A percentile compares a stretch with the other conserved stretches of the same genome.
These are phyloP conservation scores for Lepilemur ruficaudatus DNA, from an alignment of 2,797 vertebrate species.

Conservation along the genomic window DNA sequence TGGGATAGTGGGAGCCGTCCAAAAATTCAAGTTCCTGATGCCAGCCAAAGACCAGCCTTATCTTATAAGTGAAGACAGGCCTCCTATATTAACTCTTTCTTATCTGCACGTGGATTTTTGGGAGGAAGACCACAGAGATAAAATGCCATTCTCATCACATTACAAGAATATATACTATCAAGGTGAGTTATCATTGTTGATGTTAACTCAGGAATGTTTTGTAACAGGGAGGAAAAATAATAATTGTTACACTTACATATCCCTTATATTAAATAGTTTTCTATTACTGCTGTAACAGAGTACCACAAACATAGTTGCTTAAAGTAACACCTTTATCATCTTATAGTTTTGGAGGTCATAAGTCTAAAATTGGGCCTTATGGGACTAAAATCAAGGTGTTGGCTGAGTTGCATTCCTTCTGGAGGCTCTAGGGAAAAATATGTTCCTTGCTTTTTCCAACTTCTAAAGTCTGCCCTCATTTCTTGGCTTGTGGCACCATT, in stretches of 20 bases:
- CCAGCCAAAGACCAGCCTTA: background rate
- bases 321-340: background rate
- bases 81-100: background rate
- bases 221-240: background rate
- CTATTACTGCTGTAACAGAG: background rate
- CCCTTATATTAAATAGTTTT: background rate
- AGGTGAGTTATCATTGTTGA: background rate
- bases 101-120: background rate
- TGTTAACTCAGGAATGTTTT: background rate
- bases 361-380: background rate
- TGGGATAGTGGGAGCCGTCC: background rate
- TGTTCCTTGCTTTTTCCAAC: background rate
- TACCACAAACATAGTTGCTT: background rate
- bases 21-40: background rate
- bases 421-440: background rate
- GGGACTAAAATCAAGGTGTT: background rate
- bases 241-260: background rate
- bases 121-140: background rate
- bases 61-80: background rate
- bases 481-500: background rate
- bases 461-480: background rate
- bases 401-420: background rate
- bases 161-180: background rate
- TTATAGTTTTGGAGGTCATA: background rate
- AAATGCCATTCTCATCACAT: background rate